A percentile compares a stretch with the other conserved stretches of the same genome.
Evolutionary conservation across 53 echinoderm and acorn worm species (phyloP).

Genomic region (Arbacia lixula): DNA sequence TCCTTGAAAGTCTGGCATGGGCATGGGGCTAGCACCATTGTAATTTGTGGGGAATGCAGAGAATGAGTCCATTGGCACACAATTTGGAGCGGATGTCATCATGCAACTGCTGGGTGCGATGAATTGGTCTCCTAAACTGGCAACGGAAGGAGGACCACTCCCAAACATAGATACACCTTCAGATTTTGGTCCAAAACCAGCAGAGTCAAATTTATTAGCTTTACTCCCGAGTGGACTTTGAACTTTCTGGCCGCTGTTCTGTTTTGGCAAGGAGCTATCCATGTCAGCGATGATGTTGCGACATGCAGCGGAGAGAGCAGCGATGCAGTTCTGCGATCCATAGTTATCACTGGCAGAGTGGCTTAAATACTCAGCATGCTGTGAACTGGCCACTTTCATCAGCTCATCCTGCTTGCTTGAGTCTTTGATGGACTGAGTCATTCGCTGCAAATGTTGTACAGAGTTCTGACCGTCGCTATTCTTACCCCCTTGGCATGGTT

Average conservation of each 20-base stretch:
- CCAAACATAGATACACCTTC: slow-evolving; percentile 25
- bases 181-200: slow-evolving; percentile 24
- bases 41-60: slow-evolving; percentile 30
- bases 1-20: slow-evolving; percentile 70
- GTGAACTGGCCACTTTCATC: slow-evolving; percentile 70
- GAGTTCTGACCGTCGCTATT: slow-evolving; percentile 53
- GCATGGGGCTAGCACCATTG: slow-evolving; percentile 33
- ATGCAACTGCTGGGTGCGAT: slow-evolving; percentile 22
- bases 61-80: slow-evolving; percentile 47
- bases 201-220: slow-evolving; percentile 17
- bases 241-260: slow-evolving; percentile 41
- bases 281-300: slow-evolving; percentile 99
- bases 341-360: slow-evolving; percentile 66
- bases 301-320: slow-evolving; percentile 96
- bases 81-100: slow-evolving; percentile 22
- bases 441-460: slow-evolving; percentile 71
- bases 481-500: not conserved
- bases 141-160: slow-evolving; percentile 37
- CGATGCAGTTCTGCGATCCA: slow-evolving; percentile 96
- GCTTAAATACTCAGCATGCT: slow-evolving; percentile 86
- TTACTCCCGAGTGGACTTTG: slow-evolving; percentile 49
- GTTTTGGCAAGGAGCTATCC: slow-evolving; percentile 78
- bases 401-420: slow-evolving; percentile 73
- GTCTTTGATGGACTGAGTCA: slow-evolving; percentile 85
- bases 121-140: slow-evolving; percentile 38